Base-by-base conservation (phyloP, 2,113 vertebrate species). In the Phylloscopus whistleri region DNA sequence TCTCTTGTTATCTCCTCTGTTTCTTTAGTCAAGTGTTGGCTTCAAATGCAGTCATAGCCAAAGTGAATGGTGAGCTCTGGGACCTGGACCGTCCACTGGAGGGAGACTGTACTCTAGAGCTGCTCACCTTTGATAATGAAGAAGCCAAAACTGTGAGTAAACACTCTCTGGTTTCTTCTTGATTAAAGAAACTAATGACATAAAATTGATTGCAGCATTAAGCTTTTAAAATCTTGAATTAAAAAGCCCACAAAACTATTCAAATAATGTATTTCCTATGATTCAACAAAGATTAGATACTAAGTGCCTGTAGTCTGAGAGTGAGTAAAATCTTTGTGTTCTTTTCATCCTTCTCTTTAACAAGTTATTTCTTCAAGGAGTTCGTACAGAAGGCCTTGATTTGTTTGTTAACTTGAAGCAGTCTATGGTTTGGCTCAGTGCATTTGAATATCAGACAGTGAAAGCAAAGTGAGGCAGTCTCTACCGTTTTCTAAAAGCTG, bases 61-160 rank as follows among this genome's bases (percentile, higher is more conserved):
- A 97, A 90, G 98, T 98, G 41, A 98, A 97, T 5, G 97, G 97
- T 46, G 95, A 97, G 2, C 5, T 98, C 18, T 98, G 98, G 98
- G 98, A 98, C 84, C 79, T 98, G 44, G 98, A 98, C 85, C 98
- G 98, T 24, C 98, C 98, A 0, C 78, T 98, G 90, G 98, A 98
- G 82, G 94, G 90, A 58, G 97, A 98, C 6, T 97, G 97, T 52
- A 46, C 91, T 24, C 74, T 98, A 15, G 95, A 98, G 73, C 97
- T 98, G 68, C 98, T 98, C 30, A 93, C 3, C 2, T 98, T 98
- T 92, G 97, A 98, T 35, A 87, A 88, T 2, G 97, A 98, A 92
- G 98, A 98, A 87, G 98, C 98, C 30, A 98, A 96, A 82, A 96
- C 98, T 49, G 98, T 98, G 70, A 96, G 98, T 98, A 92, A 75